Base-by-base conservation (phyloP, 2,113 vertebrate genomes). In the Carlito syrichta region DNA sequence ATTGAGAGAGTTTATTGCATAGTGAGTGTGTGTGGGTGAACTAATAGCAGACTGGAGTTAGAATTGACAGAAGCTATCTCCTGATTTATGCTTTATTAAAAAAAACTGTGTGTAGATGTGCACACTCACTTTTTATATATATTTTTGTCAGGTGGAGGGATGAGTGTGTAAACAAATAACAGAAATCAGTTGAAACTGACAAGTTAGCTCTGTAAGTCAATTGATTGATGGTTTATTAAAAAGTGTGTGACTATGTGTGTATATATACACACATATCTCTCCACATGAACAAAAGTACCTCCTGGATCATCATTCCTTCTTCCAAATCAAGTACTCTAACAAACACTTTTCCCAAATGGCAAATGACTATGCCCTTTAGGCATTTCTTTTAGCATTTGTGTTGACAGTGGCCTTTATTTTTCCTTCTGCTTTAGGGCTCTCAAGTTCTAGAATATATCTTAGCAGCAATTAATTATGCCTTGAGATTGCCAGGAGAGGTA, bases 1-100 rank as follows among this genome's bases (percentile, higher is more conserved):
- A 98, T 98, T 98, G 98, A 98, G 98, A 99, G 92, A 97, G 97
- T 97, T 98, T 98, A 98, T 99, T 99, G 98, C 98, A 98, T 98
- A 91, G 96, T 40, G 96, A 98, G 97, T 97, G 97, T 98, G 97
- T 97, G 97, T 98, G 98, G 98, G 62, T 86, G 91, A 84, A 69
- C 92, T 54, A 50, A 83, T 11, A 23, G 76, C 94, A 62, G 93
- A 3, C 38, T 8, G 0, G 50, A 60, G n/a, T 35, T 19, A 6
- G n/a, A 50, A 27, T 1, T 60, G 62, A 54, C 9, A 13, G 54
- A 62, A 40, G 56, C 14, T 7, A 9, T 13, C n/a, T 83, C 50
- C 56, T 38, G 23, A 50, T 74, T 62, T 78, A 14, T 69, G 35
- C 50, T 56, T 83, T 84, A 19, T 68, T 20, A 32, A 3, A 76